These are phyloP conservation scores for Listrodromus nycthemerus DNA, from an alignment of 2,888 invertebrate species.

Conservation along the genomic window DNA sequence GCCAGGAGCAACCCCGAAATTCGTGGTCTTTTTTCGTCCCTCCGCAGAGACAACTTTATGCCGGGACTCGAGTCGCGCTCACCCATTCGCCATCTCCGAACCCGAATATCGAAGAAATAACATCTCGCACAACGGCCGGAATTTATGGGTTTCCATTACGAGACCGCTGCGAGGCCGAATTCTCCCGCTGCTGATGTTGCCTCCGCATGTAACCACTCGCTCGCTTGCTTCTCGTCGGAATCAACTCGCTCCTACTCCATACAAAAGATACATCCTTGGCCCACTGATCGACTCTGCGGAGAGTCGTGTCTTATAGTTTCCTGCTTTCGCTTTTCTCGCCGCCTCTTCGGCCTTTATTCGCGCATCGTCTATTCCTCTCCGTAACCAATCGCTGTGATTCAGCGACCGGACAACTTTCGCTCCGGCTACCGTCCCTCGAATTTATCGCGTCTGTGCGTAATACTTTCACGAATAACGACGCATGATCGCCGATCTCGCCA, in stretches of 20 bases:
- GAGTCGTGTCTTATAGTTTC: constrained; percentile 1
- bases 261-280: constrained; percentile 14
- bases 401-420: not conserved
- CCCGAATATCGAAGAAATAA: constrained; percentile 61
- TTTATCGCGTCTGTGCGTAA: no score
- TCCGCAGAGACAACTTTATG: constrained; percentile 1
- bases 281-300: constrained; percentile 32
- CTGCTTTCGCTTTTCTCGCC: not conserved
- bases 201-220: constrained; percentile 7
- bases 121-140: constrained; percentile 36
- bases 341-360: not conserved
- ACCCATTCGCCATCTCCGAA: not conserved
- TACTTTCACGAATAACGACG: no score
- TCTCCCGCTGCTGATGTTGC: not conserved
- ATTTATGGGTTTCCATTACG: constrained; percentile 60
- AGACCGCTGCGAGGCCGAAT: constrained; percentile 1
- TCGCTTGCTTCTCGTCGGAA: constrained; percentile 8
- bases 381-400: not conserved
- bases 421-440: not conserved
- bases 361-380: not conserved
- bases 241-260: constrained; percentile 10
- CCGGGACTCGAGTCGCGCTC: constrained; percentile 11
- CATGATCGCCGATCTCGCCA: no score
- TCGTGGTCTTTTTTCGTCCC: constrained; percentile 19
- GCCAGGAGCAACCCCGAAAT: constrained; percentile 49